Evolutionary conservation across 2,888 invertebrate species (phyloP), one percentile per base, ranked within the genome.

Genomic region (Calameuta filiformis): DNA sequence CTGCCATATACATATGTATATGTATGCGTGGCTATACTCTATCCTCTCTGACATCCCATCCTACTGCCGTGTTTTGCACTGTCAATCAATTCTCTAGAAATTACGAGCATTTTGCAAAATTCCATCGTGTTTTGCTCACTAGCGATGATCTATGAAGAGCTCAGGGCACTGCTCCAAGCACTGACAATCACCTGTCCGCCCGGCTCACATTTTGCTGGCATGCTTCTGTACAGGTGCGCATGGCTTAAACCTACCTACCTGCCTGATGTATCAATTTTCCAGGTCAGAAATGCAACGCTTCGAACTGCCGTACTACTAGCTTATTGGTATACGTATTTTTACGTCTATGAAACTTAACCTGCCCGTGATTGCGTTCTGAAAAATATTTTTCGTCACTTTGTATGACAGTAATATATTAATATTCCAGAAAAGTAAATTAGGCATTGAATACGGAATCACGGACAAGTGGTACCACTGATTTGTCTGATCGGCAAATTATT

Each of bases 161-260:
- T 87, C 85, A 77, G 81, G 80, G 84, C 81, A 77, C 79, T 81
- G 85, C 86, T 85, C 77, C 82, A 77, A 80, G 89, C 87, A 88
- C 90, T 90, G 90, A 90, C 91, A 90, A 87, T 90, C 90, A 90
- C 89, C 89, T 90, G 90, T 90, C 90, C 84, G 82, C 79, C 85
- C 83, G 73, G 40, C 40, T 73, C 15, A 69, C 73, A 40, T 73
- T 15, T 23, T 31, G 23, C 35, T 35, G 31, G 73, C 30, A 75
- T 68, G 35, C 35, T 56, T n/a, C 30, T 75, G 35, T 73, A 75
- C 76, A 80, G 79, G 80, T 82, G 82, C 81, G 80, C 56, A 56
- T 56, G 9, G 56, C 23, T 56, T 56, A 56, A 23, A 75, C 69
- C 77, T 76, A 35, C 75, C 73, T 79, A 78, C 78, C 34, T 81